Evolutionary conservation across 2,113 vertebrate genomes (phyloP).

Genomic region (Tiliqua scincoides): DNA sequence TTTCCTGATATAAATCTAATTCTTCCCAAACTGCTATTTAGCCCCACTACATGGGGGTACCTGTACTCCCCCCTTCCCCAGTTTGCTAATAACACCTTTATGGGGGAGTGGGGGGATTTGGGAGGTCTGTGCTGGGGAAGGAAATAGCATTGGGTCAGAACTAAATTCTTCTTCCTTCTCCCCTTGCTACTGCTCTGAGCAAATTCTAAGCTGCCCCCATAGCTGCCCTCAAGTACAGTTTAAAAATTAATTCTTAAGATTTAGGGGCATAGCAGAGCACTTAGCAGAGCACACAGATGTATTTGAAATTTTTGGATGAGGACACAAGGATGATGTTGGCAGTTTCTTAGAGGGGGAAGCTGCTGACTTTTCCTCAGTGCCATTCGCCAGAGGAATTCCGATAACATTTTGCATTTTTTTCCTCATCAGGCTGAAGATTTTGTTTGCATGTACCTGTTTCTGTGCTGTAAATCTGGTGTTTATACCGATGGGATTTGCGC

Average conservation of each 20-base stretch:
- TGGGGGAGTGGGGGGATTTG: too few species aligned
- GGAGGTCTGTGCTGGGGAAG: too few species aligned
- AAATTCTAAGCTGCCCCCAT: slow-evolving; percentile 32
- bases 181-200: slow-evolving; percentile 72
- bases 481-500: not conserved
- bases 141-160: too few species aligned
- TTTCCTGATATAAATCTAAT: too few species aligned
- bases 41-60: too few species aligned
- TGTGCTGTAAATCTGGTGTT: not conserved
- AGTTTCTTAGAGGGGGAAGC: not conserved
- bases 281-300: slow-evolving; percentile 29
- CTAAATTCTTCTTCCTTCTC: not conserved
- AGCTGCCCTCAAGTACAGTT: too few species aligned
- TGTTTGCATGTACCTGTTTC: not conserved
- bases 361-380: not conserved
- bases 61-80: too few species aligned
- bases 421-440: not conserved
- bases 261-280: not conserved
- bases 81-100: too few species aligned
- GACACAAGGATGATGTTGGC: not conserved
- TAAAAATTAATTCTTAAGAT: not conserved
- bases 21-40: too few species aligned
- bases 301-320: not conserved
- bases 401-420: too few species aligned
- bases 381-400: not conserved